These are phyloP conservation scores for Pseudopipra pipra DNA, from an alignment of 2,113 vertebrate genomes.

Conservation along the genomic window DNA sequence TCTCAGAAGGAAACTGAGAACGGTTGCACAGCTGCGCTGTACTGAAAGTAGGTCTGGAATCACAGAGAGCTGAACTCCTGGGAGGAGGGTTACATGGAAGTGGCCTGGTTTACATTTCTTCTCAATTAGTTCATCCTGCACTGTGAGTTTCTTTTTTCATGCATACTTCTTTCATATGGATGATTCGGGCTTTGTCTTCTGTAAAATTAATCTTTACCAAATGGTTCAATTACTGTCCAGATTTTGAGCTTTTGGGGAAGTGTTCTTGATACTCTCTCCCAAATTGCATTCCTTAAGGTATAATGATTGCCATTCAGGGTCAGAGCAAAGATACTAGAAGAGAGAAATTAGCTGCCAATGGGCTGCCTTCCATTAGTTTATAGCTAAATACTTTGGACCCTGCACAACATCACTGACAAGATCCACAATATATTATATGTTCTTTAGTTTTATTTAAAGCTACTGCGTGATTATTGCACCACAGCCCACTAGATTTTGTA, in stretches of 20 bases:
- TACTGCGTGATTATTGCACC: not conserved
- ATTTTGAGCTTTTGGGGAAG: not conserved
- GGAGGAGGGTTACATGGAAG: not conserved
- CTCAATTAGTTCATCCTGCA: constrained; percentile 19
- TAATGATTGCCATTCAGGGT: not conserved
- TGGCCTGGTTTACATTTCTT: constrained; percentile 47
- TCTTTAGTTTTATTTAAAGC: not conserved
- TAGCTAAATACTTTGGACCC: not conserved
- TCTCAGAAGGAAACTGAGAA: constrained; percentile 27
- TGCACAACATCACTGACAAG: not conserved
- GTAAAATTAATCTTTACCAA: not conserved
- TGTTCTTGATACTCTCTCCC: not conserved
- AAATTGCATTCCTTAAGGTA: not conserved
- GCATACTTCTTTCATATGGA: not conserved
- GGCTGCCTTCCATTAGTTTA: not conserved
- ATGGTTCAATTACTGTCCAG: not conserved
- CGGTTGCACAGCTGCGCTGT: not conserved
- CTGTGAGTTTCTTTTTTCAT: not conserved
- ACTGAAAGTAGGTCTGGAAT: constrained; percentile 20
- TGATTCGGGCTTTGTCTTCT: not conserved
- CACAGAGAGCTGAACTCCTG: constrained; percentile 23
- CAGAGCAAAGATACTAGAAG: not conserved
- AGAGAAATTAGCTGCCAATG: not conserved
- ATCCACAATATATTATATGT: not conserved
- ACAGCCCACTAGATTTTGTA: not conserved